Evolutionary conservation across 2,888 invertebrate species (phyloP), one percentile per base, ranked within the genome.

Genomic region (Hirtodrosophila trivittata): DNA sequence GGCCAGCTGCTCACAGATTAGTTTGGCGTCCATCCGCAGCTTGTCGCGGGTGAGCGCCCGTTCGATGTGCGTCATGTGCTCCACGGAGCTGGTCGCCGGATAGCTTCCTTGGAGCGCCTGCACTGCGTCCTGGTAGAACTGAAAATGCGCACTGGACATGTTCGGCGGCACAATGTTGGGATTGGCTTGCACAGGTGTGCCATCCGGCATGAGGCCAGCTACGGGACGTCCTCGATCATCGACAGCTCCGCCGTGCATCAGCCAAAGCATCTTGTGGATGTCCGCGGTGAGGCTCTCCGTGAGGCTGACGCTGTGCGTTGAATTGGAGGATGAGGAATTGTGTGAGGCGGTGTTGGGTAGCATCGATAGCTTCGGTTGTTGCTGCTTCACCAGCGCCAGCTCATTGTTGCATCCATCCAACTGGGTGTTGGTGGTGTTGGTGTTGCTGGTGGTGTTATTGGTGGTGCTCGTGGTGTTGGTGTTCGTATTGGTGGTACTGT

Each of bases 291-390:
- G 89, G 90, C 92, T 90, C 91, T 93, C 77, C 89, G 90, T 71
- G 10, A 86, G 26, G 90, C 93, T 91, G 90, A 93, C 81, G 92
- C 93, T 91, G 91, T 92, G 88, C 90, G 93, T 89, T 89, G 93
- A 85, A 5, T 85, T 82, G 89, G 93, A 88, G 52, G 93, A 92
- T 7, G 93, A 93, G 26, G 93, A 93, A 71, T 93, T 93, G 88
- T 81, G 92, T 89, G 90, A 93, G 89, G 74, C 91, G 18, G 13
- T 9, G 91, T 90, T 49, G 3, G 73, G 91, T 91, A 95, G 94
- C 94, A 74, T 92, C 90, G 80, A 92, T 3, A 58, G 64, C 28
- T 52, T 63, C 3, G 14, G 57, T 0, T 39, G 38, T 5, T 56
- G 56, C 3, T 42, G 66, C 26, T 77, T 77, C 5, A 71, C 65